A percentile compares a stretch with the other conserved stretches of the same genome.
These are phyloP conservation scores for Xestia ashworthii DNA, from an alignment of 2,888 invertebrate species.

Conservation along the genomic window DNA sequence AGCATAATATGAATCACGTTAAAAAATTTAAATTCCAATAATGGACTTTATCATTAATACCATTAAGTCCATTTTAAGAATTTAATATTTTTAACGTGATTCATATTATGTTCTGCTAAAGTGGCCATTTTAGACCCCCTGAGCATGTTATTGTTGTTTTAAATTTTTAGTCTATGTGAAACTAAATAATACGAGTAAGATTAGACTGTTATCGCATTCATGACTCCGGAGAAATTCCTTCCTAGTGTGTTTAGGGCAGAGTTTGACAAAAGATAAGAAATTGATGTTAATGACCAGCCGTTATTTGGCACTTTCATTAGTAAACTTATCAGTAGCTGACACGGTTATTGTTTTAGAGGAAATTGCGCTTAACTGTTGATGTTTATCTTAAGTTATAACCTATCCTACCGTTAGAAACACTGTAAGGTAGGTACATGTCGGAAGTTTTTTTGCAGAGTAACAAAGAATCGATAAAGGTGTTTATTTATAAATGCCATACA, in stretches of 20 bases:
- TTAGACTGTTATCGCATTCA: not conserved
- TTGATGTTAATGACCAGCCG: not conserved
- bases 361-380: not conserved
- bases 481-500: not conserved
- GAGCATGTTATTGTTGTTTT: too few relatives aligned
- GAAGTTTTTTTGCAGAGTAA: not conserved
- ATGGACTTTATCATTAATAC: too few relatives aligned
- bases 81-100: too few relatives aligned
- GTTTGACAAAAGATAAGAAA: conserved; percentile 6
- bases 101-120: too few relatives aligned
- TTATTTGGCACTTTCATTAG: conserved; percentile 15
- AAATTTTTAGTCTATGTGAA: not conserved
- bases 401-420: not conserved
- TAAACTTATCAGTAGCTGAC: conserved; percentile 14
- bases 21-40: too few relatives aligned
- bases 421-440: not conserved
- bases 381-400: not conserved
- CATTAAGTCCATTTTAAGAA: too few relatives aligned
- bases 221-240: not conserved
- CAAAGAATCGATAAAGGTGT: not conserved
- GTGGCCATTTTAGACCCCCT: too few relatives aligned
- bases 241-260: not conserved
- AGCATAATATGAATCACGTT: too few relatives aligned
- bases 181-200: not conserved
- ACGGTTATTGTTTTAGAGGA: not conserved